Conservation (phyloP, 2,888 invertebrate genomes). For the Nezara viridula region DNA sequence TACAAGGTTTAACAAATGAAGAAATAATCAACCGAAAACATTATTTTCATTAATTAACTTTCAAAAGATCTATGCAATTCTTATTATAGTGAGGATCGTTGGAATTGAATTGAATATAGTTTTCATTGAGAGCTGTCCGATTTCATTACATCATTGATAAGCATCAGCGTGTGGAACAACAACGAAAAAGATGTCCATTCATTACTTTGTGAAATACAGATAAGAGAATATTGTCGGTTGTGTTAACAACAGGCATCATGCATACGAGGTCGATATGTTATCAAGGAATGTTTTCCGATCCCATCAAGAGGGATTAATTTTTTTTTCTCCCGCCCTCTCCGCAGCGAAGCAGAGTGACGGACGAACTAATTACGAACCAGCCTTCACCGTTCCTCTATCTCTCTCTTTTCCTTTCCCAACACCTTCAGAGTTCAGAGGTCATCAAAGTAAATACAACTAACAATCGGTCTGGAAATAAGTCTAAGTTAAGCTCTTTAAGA, state of each 20-base stretch:
- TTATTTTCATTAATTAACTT: too few species aligned
- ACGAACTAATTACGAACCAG: neutral
- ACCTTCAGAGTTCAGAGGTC: neutral
- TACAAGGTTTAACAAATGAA: too few species aligned
- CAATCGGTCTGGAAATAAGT: neutral
- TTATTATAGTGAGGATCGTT: too few species aligned
- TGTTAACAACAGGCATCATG: neutral
- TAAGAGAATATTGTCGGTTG: neutral
- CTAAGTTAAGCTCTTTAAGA: neutral
- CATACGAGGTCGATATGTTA: slow-evolving; percentile 31
- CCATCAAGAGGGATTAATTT: slow-evolving; percentile 14
- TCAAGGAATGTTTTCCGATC: slow-evolving; percentile 37
- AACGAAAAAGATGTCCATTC: neutral
- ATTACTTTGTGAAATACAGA: neutral
- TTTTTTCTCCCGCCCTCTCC: neutral
- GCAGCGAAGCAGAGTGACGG: neutral
- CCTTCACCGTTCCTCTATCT: neutral
- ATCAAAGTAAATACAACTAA: neutral
- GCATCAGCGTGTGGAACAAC: neutral
- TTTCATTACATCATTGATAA: neutral
- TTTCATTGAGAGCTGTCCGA: neutral
- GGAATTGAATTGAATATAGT: too few species aligned
- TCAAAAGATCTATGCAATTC: too few species aligned
- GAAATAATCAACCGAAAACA: too few species aligned
- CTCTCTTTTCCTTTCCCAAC: slow-evolving; percentile 23